phyloP scores from a whole-genome alignment of 2,113 vertebrate genomes.

The Ictalurus furcatus region DNA sequence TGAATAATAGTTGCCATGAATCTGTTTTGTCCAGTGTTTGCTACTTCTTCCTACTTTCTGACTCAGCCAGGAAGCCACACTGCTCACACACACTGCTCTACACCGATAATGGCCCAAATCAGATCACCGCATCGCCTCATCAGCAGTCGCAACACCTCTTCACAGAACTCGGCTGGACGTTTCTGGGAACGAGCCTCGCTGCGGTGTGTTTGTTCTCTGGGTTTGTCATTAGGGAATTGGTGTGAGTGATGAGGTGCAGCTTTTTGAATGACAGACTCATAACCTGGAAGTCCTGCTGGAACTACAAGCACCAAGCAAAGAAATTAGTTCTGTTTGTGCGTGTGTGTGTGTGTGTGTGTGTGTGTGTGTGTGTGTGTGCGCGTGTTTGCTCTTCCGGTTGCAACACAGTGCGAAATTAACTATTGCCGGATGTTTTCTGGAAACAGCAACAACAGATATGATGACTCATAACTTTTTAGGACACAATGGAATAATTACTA shows the following conservation, averaged over 20 bases:
- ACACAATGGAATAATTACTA: slow-evolving; percentile 9
- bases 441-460: background rate
- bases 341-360: slow-evolving; percentile 4
- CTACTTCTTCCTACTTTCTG: background rate
- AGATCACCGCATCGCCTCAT: slow-evolving; percentile 7
- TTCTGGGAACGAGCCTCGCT: slow-evolving; percentile 30
- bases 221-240: background rate
- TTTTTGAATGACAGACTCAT: slow-evolving; percentile 12
- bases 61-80: background rate
- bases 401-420: background rate
- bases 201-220: slow-evolving; percentile 7
- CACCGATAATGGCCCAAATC: background rate
- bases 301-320: background rate
- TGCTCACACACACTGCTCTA: background rate
- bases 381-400: background rate
- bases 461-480: slow-evolving; percentile 29
- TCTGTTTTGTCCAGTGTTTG: slow-evolving; percentile 34
- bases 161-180: background rate
- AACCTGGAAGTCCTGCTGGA: slow-evolving; percentile 1
- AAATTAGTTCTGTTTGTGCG: slow-evolving; percentile 16
- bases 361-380: background rate
- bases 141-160: slow-evolving; percentile 1
- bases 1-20: slow-evolving; percentile 3
- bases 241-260: background rate
- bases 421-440: slow-evolving; percentile 1